Evolutionary conservation across 2,113 vertebrate species (phyloP).

Genomic region (Podiceps cristatus): DNA sequence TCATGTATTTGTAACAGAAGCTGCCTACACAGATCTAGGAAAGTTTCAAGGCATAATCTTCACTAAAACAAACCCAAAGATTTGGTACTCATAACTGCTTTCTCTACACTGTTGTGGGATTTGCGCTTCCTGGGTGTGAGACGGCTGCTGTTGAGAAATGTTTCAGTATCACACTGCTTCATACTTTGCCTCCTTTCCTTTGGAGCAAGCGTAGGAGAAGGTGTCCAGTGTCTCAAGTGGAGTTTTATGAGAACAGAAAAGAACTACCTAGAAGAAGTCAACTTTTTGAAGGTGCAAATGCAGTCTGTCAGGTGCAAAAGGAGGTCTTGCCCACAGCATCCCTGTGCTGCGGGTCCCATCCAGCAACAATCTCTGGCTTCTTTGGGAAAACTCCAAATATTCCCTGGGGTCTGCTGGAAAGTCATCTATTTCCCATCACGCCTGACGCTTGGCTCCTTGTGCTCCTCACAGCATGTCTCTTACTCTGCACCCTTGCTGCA

Average conservation of each 20-base stretch:
- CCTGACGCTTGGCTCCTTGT: background rate
- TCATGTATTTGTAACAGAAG: background rate
- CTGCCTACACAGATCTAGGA: background rate
- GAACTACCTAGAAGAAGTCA: background rate
- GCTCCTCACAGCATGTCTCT: background rate
- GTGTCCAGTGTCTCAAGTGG: background rate
- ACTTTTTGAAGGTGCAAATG: background rate
- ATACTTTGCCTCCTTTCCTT: background rate
- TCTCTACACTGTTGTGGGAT: background rate
- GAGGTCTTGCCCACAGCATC: background rate
- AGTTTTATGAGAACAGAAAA: background rate
- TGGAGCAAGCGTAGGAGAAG: background rate
- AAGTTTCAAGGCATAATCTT: background rate
- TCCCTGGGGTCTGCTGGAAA: background rate
- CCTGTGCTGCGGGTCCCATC: background rate
- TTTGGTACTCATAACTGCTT: background rate
- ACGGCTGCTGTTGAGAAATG: background rate
- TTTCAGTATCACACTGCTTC: rapidly evolving
- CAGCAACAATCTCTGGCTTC: background rate
- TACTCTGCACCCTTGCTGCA: background rate
- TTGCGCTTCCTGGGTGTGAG: background rate
- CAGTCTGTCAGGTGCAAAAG: background rate
- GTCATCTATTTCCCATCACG: background rate
- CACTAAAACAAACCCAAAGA: background rate
- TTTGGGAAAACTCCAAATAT: background rate